phyloP scores from a whole-genome alignment of 2,797 vertebrate genomes.

The Spinus pinus region DNA sequence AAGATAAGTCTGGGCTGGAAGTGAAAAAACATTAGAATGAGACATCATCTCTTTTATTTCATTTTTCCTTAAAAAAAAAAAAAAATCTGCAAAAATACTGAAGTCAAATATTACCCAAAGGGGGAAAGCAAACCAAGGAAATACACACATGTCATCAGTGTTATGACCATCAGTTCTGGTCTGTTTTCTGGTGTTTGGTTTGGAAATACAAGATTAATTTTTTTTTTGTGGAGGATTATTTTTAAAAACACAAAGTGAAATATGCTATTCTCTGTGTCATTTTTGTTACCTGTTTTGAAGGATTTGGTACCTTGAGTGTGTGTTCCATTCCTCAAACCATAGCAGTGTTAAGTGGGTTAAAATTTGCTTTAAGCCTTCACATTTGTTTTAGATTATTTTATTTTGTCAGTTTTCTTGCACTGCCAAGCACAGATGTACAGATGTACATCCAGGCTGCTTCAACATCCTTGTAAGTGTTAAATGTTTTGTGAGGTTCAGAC shows the following conservation, averaged over 20 bases:
- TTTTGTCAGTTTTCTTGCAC: not conserved
- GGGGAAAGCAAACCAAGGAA: not conserved
- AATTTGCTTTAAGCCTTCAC: not conserved
- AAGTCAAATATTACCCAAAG: not conserved
- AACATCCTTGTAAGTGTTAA: not conserved
- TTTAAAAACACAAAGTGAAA: not conserved
- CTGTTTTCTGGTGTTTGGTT: not conserved
- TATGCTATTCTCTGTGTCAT: fast-evolving
- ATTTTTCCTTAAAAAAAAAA: not conserved
- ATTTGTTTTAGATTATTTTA: not conserved
- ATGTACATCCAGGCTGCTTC: not conserved
- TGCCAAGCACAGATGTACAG: not conserved
- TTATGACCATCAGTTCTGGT: not conserved
- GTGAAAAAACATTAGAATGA: not conserved
- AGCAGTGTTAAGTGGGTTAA: not conserved
- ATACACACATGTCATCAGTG: fast-evolving
- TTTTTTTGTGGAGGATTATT: not conserved
- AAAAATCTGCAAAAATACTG: not conserved
- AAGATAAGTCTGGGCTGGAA: not conserved
- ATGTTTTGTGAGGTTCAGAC: not conserved
- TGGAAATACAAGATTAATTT: not conserved
- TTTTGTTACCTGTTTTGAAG: not conserved
- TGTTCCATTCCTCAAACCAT: not conserved
- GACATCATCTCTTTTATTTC: not conserved
- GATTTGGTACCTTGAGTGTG: not conserved